Percentiles rank a stretch among this genome's conserved stretches.
Conservation (phyloP, 2,113 vertebrate genomes). For the Nycticorax nycticorax region DNA sequence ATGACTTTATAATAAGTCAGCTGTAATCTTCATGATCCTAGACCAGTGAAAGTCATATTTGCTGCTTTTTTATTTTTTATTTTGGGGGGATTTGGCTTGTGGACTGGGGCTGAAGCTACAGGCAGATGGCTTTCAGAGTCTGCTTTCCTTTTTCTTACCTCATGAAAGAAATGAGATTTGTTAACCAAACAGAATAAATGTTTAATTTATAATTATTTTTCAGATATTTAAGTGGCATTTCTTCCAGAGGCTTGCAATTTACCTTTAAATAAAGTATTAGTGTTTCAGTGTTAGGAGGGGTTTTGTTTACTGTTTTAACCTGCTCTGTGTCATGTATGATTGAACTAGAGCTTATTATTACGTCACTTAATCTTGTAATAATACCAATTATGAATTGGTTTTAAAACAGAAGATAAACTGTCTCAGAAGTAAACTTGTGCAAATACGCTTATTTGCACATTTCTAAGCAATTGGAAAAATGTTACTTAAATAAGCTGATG, state of each 20-base stretch:
- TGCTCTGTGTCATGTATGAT: neutral
- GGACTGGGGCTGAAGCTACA: neutral
- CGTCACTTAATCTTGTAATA: neutral
- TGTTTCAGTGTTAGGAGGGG: neutral
- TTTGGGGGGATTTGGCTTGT: rapidly evolving
- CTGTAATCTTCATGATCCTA: neutral
- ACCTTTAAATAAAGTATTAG: neutral
- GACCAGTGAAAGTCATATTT: neutral
- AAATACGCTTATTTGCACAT: neutral
- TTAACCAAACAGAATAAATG: neutral
- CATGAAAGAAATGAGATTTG: neutral
- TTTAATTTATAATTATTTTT: neutral
- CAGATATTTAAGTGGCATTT: neutral
- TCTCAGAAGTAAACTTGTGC: neutral
- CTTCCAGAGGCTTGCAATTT: neutral
- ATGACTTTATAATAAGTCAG: neutral
- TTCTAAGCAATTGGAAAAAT: neutral
- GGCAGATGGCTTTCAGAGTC: neutral
- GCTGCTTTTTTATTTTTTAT: neutral
- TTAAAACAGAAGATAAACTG: neutral
- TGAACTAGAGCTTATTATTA: neutral
- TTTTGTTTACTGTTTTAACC: neutral
- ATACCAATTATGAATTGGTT: neutral
- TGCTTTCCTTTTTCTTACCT: neutral
- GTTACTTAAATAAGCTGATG: neutral